Percentiles rank a stretch among this genome's conserved stretches.
phyloP scores from a whole-genome alignment of 2,888 invertebrate genomes.

The Cephus pygmeus region DNA sequence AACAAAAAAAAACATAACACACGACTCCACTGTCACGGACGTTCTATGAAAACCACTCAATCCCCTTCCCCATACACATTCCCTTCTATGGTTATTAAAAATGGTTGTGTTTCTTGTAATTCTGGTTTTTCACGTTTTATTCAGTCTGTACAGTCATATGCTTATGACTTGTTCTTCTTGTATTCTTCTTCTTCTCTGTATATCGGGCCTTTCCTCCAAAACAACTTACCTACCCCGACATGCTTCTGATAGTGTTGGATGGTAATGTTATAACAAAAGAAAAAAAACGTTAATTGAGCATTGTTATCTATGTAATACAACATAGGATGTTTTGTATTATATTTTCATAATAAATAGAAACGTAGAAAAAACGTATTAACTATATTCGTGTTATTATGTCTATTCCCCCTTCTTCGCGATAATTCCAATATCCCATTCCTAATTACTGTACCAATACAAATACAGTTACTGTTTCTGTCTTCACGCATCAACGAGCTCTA shows the following conservation, averaged over 20 bases:
- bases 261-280: conserved; percentile 59
- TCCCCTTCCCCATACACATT: conserved; percentile 21
- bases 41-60: background rate
- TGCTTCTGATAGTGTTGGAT: conserved; percentile 60
- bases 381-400: conserved; percentile 42
- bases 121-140: background rate
- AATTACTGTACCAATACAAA: background rate
- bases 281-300: conserved; percentile 63
- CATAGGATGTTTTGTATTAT: conserved; percentile 69
- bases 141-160: background rate
- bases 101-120: background rate
- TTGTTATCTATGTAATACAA: conserved; percentile 67
- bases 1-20: conserved; percentile 23
- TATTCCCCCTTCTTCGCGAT: background rate
- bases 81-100: background rate
- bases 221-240: conserved; percentile 51
- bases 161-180: background rate
- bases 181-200: conserved; percentile 45
- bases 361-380: conserved; percentile 66
- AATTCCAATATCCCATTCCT: background rate
- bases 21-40: background rate
- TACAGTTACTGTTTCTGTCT: background rate
- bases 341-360: conserved; percentile 70
- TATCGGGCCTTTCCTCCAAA: conserved; percentile 55
- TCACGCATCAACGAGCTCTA: background rate